Evolutionary conservation across 2,113 vertebrate species (phyloP).

Genomic region (Anolis carolinensis): DNA sequence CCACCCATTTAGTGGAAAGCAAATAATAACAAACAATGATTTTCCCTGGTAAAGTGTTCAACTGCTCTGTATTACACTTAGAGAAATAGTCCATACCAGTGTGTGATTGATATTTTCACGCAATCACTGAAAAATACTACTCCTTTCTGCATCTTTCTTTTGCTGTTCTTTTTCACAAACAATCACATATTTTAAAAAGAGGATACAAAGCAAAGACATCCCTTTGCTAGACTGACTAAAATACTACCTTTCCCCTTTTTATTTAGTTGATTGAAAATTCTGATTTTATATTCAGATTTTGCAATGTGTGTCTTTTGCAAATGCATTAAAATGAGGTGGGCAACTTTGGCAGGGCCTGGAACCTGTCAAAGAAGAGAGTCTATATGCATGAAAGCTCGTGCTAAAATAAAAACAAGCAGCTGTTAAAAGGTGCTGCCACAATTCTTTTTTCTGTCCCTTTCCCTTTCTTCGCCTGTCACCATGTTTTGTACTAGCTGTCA

Average conservation of each 20-base stretch:
- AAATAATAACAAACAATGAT: slow-evolving; percentile 48
- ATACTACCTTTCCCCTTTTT: no score
- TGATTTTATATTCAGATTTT: background rate
- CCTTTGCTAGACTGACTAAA: background rate
- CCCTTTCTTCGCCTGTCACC: no score
- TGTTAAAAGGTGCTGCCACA: no score
- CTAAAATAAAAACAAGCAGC: no score
- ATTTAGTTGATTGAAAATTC: background rate
- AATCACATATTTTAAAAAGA: background rate
- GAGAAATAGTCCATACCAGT: background rate
- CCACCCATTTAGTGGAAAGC: slow-evolving; percentile 27
- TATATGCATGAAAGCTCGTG: no score
- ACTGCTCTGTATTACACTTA: background rate
- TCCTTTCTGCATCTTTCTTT: background rate
- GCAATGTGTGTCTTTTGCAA: no score
- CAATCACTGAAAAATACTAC: slow-evolving; percentile 3
- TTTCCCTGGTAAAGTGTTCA: slow-evolving; percentile 6
- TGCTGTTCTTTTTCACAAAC: accelerated
- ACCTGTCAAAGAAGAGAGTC: no score
- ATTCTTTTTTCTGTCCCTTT: no score
- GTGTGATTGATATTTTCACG: background rate
- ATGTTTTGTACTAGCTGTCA: no score
- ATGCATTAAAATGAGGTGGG: background rate
- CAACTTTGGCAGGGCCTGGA: no score
- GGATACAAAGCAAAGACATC: background rate